phyloP scores from a whole-genome alignment of 1,140 invertebrate species.

The Penaeus japonicus region DNA sequence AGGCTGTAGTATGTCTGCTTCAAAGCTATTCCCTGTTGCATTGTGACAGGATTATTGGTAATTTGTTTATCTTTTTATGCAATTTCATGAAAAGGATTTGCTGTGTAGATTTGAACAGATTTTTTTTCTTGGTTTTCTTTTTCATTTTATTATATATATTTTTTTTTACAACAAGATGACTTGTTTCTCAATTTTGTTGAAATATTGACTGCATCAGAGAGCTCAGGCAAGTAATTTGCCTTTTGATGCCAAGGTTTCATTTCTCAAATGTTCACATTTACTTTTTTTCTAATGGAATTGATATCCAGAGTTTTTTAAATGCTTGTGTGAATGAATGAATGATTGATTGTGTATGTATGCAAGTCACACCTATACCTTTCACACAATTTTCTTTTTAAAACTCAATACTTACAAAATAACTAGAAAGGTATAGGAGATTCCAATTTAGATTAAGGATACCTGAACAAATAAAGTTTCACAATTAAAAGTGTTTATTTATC shows the following conservation, averaged over 20 bases:
- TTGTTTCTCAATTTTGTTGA: not conserved
- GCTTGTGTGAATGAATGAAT: constrained; percentile 8
- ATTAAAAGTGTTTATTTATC: not conserved
- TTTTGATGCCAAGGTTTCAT: not conserved
- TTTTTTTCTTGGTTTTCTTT: too few species aligned
- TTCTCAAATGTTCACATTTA: not conserved
- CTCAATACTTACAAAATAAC: constrained; percentile 3
- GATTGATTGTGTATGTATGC: not conserved
- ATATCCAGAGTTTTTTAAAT: not conserved
- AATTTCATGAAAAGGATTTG: too few species aligned
- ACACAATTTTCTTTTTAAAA: not conserved
- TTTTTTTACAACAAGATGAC: too few species aligned
- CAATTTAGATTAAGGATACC: constrained; percentile 10
- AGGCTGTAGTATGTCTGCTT: too few species aligned
- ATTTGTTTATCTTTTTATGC: too few species aligned
- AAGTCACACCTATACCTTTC: not conserved
- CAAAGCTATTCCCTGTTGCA: too few species aligned
- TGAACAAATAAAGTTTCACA: constrained; percentile 25
- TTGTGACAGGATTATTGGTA: too few species aligned
- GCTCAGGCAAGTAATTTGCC: not conserved
- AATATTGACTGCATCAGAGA: not conserved
- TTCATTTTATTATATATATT: too few species aligned
- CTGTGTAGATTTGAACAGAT: too few species aligned
- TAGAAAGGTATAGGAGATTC: not conserved
- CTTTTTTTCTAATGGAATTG: not conserved